Evolutionary conservation across 2,888 invertebrate genomes (phyloP).

Genomic region (Oegoconia quadripuncta): DNA sequence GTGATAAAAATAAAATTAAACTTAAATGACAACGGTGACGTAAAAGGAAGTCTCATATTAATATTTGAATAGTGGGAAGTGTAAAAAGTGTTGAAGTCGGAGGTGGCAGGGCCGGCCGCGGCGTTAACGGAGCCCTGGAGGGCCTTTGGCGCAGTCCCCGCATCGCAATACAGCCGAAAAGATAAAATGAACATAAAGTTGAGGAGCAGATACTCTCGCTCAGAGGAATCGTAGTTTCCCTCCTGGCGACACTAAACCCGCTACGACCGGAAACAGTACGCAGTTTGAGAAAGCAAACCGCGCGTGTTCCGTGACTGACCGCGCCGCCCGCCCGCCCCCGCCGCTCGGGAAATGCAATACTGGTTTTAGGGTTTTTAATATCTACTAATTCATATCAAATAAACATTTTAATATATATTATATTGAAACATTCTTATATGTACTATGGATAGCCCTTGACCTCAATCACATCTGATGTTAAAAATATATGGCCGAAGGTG

Average conservation of each 20-base stretch:
- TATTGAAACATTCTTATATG: too few relatives aligned
- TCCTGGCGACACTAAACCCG: slow-evolving; percentile 69
- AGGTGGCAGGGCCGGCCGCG: slow-evolving; percentile 58
- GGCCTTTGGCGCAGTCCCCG: slow-evolving; percentile 69
- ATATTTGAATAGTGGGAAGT: slow-evolving; percentile 71
- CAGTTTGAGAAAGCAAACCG: slow-evolving; percentile 50
- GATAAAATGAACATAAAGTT: slow-evolving; percentile 79
- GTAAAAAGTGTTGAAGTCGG: slow-evolving; percentile 63
- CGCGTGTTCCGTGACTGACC: slow-evolving; percentile 13
- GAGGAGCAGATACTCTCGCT: slow-evolving; percentile 72
- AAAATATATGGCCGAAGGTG: too few relatives aligned
- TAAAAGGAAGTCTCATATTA: slow-evolving; percentile 46
- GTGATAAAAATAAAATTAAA: slow-evolving; percentile 37
- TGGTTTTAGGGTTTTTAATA: too few relatives aligned
- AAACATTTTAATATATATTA: too few relatives aligned
- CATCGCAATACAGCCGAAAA: slow-evolving; percentile 74
- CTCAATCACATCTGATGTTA: too few relatives aligned
- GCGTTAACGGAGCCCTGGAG: slow-evolving; percentile 75
- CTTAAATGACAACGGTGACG: slow-evolving; percentile 34
- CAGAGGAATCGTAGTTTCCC: slow-evolving; percentile 74
- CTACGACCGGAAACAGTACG: slow-evolving; percentile 52
- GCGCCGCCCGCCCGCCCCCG: neutral
- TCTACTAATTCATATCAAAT: too few relatives aligned
- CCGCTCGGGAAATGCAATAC: neutral
- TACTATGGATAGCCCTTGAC: too few relatives aligned